A percentile compares a stretch with the other conserved stretches of the same genome.
Conservation (phyloP, 2,113 vertebrate species). For the Sarotherodon lohbergeri region DNA sequence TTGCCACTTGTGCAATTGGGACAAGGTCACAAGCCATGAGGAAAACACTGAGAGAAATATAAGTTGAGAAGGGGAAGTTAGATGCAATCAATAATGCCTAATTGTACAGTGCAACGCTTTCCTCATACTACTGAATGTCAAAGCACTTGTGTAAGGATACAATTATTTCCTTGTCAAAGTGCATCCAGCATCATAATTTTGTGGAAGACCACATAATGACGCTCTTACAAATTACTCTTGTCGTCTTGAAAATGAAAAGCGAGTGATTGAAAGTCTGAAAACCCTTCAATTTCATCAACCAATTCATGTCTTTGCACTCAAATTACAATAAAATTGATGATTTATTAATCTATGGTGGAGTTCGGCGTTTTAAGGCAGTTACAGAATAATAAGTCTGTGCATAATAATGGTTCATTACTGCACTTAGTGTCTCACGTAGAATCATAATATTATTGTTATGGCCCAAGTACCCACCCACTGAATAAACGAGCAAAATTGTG, state of each 20-base stretch:
- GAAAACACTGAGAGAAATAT: not conserved
- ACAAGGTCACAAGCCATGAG: conserved; percentile 17
- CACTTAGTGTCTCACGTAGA: conserved; percentile 24
- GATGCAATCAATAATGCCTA: conserved; percentile 50
- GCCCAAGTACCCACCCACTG: conserved; percentile 1
- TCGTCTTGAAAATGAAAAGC: conserved; percentile 19
- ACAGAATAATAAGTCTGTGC: conserved; percentile 4
- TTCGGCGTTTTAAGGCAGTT: conserved; percentile 8
- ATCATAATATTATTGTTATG: conserved; percentile 17
- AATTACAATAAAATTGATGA: conserved; percentile 7
- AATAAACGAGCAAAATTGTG: not conserved
- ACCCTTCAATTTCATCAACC: conserved; percentile 6
- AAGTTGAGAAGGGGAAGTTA: conserved; percentile 45
- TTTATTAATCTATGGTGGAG: conserved; percentile 5
- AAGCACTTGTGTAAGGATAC: not conserved
- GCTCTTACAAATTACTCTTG: conserved; percentile 2
- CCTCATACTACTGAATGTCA: not conserved
- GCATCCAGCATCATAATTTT: not conserved
- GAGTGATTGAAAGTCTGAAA: conserved; percentile 8
- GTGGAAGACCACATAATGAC: conserved; percentile 11
- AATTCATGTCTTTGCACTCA: not conserved
- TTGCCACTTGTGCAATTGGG: not conserved
- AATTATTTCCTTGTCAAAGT: not conserved
- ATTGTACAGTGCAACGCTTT: not conserved
- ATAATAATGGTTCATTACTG: conserved; percentile 39